phyloP scores from a whole-genome alignment of 2,797 vertebrate species.

The Muraenolepis orangiensis region DNA sequence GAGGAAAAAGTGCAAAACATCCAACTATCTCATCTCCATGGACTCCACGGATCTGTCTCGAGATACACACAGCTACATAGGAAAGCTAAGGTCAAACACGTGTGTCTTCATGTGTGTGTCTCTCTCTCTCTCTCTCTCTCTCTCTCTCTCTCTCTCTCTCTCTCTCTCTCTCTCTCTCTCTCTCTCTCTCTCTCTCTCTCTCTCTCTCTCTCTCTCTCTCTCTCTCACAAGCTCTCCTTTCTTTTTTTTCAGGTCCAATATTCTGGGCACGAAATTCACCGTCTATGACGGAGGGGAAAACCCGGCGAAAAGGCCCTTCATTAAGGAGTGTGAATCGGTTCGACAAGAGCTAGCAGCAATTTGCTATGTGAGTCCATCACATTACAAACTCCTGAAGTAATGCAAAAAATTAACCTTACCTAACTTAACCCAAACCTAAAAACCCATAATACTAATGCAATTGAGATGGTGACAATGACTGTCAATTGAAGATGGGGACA shows the following conservation, averaged over 20 bases:
- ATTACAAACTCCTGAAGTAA: background rate
- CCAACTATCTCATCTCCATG: slow-evolving; percentile 87
- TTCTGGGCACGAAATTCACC: slow-evolving; percentile 86
- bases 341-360: slow-evolving; percentile 85
- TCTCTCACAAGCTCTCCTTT: background rate
- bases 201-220: background rate
- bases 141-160: background rate
- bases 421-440: too few relatives aligned
- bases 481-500: too few relatives aligned
- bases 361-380: slow-evolving; percentile 80
- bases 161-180: background rate
- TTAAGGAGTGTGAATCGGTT: slow-evolving; percentile 74
- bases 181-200: background rate
- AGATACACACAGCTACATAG: slow-evolving; percentile 80
- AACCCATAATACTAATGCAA: too few relatives aligned
- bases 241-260: slow-evolving; percentile 77
- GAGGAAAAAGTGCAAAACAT: slow-evolving; percentile 86
- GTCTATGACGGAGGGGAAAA: slow-evolving; percentile 85
- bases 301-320: slow-evolving; percentile 79
- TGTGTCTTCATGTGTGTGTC: background rate
- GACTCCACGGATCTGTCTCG: slow-evolving; percentile 84
- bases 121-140: background rate
- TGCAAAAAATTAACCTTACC: too few relatives aligned
- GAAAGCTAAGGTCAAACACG: slow-evolving; percentile 80
- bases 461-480: background rate